Percentiles rank a stretch among this genome's conserved stretches.
phyloP scores from a whole-genome alignment of 2,113 vertebrate genomes.

The human (Homo sapiens) region DNA sequence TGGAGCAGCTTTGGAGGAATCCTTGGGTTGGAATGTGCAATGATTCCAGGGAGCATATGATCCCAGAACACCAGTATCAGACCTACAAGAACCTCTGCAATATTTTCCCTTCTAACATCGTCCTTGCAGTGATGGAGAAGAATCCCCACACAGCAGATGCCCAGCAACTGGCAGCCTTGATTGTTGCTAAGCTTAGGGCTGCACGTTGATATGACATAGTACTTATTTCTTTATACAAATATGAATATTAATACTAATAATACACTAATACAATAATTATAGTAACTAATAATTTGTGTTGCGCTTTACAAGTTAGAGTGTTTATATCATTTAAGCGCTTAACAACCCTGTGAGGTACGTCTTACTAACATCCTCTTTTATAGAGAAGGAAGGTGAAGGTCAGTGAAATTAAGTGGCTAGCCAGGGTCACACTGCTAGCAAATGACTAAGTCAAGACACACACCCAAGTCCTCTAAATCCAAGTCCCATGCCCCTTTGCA shows the following conservation, averaged over 20 bases:
- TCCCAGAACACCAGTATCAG: constrained; percentile 98
- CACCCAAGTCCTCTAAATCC: constrained; percentile 55
- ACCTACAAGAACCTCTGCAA: constrained; percentile 99
- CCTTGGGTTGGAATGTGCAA: constrained; percentile 92
- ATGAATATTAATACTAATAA: constrained; percentile 56
- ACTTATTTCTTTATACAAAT: constrained; percentile 50
- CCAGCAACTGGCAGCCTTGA: constrained; percentile 97
- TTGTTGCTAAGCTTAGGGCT: constrained; percentile 95
- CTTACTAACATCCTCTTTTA: constrained; percentile 46
- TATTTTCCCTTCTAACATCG: constrained; percentile 96
- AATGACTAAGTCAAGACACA: constrained; percentile 61
- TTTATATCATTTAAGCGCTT: constrained; percentile 56
- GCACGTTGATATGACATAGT: constrained; percentile 85
- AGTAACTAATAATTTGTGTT: constrained; percentile 71
- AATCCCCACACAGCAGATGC: constrained; percentile 98
- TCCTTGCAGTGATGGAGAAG: constrained; percentile 98
- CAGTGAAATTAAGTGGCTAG: constrained; percentile 52
- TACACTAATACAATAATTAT: constrained; percentile 55
- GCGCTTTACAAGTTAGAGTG: constrained; percentile 61
- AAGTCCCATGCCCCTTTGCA: constrained; percentile 49
- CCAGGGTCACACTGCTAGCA: constrained; percentile 40
- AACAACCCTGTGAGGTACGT: constrained; percentile 60
- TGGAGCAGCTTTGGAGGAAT: constrained; percentile 98
- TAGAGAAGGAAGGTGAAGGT: constrained; percentile 53
- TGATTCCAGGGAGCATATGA: constrained; percentile 92